Evolutionary conservation across 2,113 vertebrate genomes (phyloP).

Genomic region (Spheniscus mendiculus): DNA sequence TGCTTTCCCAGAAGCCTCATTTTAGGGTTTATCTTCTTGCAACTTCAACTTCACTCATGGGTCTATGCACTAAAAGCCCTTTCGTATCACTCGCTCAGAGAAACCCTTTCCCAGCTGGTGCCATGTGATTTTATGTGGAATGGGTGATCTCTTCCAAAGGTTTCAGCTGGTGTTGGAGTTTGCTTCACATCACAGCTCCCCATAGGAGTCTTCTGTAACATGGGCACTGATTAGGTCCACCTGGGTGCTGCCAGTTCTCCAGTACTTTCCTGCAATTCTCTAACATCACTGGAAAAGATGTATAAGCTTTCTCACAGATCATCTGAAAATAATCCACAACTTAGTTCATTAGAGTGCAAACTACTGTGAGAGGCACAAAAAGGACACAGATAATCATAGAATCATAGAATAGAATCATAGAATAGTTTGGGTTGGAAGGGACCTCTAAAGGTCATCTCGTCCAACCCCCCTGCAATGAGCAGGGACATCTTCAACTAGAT

Average conservation of each 20-base stretch:
- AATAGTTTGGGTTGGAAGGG: too few species aligned
- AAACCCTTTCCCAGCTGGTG: neutral
- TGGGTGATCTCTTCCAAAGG: neutral
- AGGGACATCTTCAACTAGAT: too few species aligned
- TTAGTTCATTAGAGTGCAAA: neutral
- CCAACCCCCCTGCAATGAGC: too few species aligned
- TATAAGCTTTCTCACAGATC: neutral
- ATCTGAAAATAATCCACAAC: neutral
- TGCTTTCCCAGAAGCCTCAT: neutral
- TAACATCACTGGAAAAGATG: neutral
- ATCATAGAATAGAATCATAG: too few species aligned
- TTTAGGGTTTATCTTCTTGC: neutral
- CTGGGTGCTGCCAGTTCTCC: neutral
- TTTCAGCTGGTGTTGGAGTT: neutral
- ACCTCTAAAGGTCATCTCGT: too few species aligned
- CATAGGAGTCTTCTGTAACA: neutral
- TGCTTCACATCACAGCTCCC: fast-evolving
- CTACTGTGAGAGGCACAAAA: neutral
- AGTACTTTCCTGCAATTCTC: neutral
- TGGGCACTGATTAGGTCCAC: neutral
- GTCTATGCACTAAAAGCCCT: neutral
- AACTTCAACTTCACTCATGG: neutral
- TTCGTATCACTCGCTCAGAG: neutral
- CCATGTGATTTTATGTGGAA: neutral
- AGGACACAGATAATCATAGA: neutral